phyloP scores from a whole-genome alignment of 2,797 vertebrate species.

The Helarctos malayanus region DNA sequence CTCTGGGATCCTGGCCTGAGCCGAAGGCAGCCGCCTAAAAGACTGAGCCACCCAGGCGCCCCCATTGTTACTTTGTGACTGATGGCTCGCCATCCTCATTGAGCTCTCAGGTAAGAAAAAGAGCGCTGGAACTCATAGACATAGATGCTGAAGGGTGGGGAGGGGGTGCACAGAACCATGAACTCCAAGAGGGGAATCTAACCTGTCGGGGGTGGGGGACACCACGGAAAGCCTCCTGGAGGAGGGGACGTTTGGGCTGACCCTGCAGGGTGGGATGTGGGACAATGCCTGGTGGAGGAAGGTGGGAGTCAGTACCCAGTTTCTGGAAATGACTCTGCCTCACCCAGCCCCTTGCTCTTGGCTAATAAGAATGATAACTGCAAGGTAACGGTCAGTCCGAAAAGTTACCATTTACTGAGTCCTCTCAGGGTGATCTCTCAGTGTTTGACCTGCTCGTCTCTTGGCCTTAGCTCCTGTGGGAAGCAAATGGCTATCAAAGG shows the following conservation, averaged over 20 bases:
- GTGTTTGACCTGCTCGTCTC: neutral
- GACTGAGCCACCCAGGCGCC: no score
- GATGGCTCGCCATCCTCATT: neutral
- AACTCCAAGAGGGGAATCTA: neutral
- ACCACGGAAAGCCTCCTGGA: neutral
- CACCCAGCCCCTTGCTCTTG: neutral
- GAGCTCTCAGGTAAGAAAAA: neutral
- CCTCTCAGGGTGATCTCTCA: neutral
- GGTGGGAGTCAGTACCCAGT: neutral
- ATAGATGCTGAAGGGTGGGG: neutral
- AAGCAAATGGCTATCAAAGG: neutral
- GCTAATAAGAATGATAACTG: neutral
- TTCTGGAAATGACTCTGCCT: neutral
- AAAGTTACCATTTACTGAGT: neutral
- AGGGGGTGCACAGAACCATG: neutral
- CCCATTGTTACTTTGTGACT: neutral
- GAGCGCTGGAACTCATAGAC: neutral
- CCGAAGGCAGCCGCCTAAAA: no score
- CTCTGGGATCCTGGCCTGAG: no score
- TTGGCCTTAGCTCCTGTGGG: neutral
- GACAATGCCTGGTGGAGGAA: neutral
- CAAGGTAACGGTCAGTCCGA: neutral
- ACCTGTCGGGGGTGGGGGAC: neutral
- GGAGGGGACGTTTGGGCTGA: neutral
- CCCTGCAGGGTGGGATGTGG: neutral